Evolutionary conservation across 2,113 vertebrate species (phyloP).

Genomic region (Patagioenas fasciata): DNA sequence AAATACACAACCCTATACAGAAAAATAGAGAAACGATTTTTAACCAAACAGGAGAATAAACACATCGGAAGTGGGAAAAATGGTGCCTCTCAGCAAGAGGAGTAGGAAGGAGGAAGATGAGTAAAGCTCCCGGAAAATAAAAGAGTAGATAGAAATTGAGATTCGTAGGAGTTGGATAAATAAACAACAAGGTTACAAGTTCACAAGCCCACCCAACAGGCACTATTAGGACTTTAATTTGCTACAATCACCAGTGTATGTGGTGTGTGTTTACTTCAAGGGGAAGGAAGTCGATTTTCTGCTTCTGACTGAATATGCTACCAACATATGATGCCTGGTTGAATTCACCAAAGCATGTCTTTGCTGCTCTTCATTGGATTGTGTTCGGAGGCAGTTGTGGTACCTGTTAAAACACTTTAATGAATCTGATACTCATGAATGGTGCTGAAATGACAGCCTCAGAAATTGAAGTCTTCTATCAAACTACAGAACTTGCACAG

Average conservation of each 20-base stretch:
- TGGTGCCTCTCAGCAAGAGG: constrained; percentile 49
- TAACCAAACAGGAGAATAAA: constrained; percentile 38
- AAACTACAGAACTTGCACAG: constrained; percentile 16
- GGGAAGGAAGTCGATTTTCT: constrained; percentile 53
- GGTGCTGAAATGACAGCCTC: constrained; percentile 58
- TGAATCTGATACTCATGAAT: constrained; percentile 63
- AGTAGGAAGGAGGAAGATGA: constrained; percentile 20
- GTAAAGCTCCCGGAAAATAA: constrained; percentile 44
- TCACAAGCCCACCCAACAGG: constrained; percentile 64
- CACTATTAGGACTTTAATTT: constrained; percentile 71
- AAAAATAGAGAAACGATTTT: constrained; percentile 30
- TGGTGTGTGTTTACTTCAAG: constrained; percentile 39
- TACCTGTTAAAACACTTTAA: constrained; percentile 67
- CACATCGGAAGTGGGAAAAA: constrained; percentile 6
- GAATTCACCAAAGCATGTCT: constrained; percentile 60
- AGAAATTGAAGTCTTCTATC: constrained; percentile 61
- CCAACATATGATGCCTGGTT: constrained; percentile 35
- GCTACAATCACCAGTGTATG: constrained; percentile 25
- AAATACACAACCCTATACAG: not conserved
- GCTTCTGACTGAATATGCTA: constrained; percentile 50
- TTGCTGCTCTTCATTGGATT: constrained; percentile 27
- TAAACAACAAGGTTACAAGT: constrained; percentile 67
- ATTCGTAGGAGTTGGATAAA: constrained; percentile 51
- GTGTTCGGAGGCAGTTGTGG: constrained; percentile 55
- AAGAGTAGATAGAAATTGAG: constrained; percentile 42